A percentile compares a stretch with the other conserved stretches of the same genome.
These are phyloP conservation scores for Drosophila baimaii DNA, from an alignment of 1,140 invertebrate species.

Conservation along the genomic window DNA sequence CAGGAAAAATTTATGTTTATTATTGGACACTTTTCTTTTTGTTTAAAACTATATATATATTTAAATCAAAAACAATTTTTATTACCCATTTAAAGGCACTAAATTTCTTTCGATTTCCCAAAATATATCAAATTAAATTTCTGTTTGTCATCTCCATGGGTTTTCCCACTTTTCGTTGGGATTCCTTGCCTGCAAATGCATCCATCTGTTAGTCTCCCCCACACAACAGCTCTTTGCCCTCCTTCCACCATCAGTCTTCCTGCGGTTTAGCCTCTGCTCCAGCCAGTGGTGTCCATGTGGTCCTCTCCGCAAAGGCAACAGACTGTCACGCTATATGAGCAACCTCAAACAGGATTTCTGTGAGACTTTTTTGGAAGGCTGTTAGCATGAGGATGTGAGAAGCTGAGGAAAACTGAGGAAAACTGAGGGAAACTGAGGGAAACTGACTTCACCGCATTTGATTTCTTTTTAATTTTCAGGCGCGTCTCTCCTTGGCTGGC, in stretches of 20 bases:
- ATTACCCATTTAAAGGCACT: neutral
- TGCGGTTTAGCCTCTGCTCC: constrained; percentile 15
- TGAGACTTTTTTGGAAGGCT: neutral
- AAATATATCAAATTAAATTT: constrained; percentile 4
- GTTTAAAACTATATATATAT: neutral
- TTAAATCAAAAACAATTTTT: neutral
- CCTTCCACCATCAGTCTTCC: neutral
- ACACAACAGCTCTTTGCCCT: no score
- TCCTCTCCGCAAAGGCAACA: constrained; percentile 24
- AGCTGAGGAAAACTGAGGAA: no score
- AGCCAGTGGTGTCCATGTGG: constrained; percentile 32
- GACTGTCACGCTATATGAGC: constrained; percentile 41
- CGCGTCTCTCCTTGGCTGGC: neutral
- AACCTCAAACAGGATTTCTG: constrained; percentile 38
- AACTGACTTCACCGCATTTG: constrained; percentile 37
- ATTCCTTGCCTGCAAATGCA: neutral
- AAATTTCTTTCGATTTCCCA: neutral
- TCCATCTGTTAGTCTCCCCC: constrained; percentile 25
- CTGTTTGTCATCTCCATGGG: constrained; percentile 1
- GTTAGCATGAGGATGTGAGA: no score
- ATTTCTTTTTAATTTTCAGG: constrained; percentile 40
- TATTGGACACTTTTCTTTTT: no score
- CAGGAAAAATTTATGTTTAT: no score
- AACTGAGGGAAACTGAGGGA: neutral
- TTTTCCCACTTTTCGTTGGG: constrained; percentile 12